Evolutionary conservation across 2,797 vertebrate genomes (phyloP).

Genomic region (Gymnopithys bicolor): DNA sequence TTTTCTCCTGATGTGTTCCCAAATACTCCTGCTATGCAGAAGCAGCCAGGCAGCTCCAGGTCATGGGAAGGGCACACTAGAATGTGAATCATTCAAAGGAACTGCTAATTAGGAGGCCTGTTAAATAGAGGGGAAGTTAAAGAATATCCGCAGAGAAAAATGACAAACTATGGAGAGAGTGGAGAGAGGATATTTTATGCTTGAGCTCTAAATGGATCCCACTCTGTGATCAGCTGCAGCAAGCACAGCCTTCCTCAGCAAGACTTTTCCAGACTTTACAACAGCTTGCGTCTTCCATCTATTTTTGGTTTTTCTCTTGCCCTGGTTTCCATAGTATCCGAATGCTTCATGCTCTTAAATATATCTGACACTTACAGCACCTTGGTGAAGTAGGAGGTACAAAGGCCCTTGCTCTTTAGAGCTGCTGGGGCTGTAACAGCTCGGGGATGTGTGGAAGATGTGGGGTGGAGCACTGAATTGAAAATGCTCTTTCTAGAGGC

Average conservation of each 20-base stretch:
- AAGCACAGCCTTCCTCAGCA: conserved; percentile 11
- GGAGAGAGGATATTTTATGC: conserved; percentile 1
- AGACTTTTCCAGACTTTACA: conserved; percentile 51
- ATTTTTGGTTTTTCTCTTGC: conserved; percentile 57
- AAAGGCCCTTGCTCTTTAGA: background rate
- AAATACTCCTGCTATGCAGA: background rate
- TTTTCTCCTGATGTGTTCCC: background rate
- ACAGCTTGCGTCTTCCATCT: conserved; percentile 45
- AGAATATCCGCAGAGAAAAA: conserved; percentile 22
- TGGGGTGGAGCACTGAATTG: background rate
- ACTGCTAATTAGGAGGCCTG: background rate
- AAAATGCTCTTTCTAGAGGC: background rate
- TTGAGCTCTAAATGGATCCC: conserved; percentile 15
- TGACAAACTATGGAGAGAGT: background rate
- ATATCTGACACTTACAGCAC: conserved; percentile 54
- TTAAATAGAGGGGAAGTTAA: conserved; percentile 18
- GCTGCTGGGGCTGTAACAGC: conserved; percentile 1
- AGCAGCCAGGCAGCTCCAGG: background rate
- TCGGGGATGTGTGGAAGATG: background rate
- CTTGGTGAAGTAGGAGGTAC: conserved; percentile 51
- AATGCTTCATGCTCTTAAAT: conserved; percentile 53
- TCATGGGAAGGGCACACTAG: conserved; percentile 1
- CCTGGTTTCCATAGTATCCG: conserved; percentile 66
- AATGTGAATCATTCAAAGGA: background rate
- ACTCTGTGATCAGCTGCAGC: conserved; percentile 39